Evolutionary conservation across 2,888 invertebrate species (phyloP), one percentile per base, ranked within the genome.

Genomic region (Lordiphosa fenestrarum): DNA sequence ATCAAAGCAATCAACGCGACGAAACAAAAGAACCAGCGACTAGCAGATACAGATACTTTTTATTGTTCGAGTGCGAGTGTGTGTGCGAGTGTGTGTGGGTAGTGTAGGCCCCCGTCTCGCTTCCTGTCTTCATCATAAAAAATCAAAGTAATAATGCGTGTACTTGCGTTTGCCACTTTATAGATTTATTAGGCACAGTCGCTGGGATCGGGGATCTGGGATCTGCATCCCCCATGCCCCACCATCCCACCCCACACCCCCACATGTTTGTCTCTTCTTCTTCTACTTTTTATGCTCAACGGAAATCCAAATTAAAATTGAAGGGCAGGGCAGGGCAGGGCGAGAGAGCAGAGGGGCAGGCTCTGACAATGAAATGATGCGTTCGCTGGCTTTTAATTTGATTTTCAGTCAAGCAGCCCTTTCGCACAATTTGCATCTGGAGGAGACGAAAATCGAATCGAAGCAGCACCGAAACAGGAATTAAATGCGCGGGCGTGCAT

Each of bases 271-370:
- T n/a, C n/a, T 19, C 19, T 2, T 19, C 19, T 58, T 58, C 19
- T 61, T 78, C 78, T 76, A 72, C 67, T 82, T 78, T 76, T 76
- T 72, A 75, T 82, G 75, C 76, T 72, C 55, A 83, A 70, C 87
- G 86, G 87, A 86, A 86, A 87, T 87, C 76, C 85, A 86, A 86
- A 86, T 87, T 86, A 85, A 86, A 84, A 82, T 70, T 71, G 70
- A 48, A 38, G 61, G 60, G 59, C 15, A 12, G 42, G 39, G 15
- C 3, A 3, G 19, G 65, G 63, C 3, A 4, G 7, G 5, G 60
- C 35, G 42, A 23, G 60, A 59, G 59, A 37, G 25, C 21, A 7
- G 13, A 62, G 63, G 13, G 42, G 30, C 42, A 42, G 23, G 23
- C 30, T 42, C 42, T 42, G 33, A 44, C 42, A 44, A 44, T 44